phyloP scores from a whole-genome alignment of 1,140 invertebrate genomes.

The Lepidostoma basale region DNA sequence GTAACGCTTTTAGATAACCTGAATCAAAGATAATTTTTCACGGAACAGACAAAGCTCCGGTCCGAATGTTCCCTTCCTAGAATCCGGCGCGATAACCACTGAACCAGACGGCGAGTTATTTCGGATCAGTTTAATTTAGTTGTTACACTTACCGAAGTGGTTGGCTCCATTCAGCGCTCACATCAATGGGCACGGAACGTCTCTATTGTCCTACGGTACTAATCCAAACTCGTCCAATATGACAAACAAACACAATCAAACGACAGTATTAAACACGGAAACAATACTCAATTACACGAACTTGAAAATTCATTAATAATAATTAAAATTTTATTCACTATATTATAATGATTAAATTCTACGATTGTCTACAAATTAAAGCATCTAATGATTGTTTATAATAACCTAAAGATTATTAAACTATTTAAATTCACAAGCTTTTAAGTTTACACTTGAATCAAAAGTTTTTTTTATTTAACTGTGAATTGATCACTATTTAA shows the following conservation, averaged over 20 bases:
- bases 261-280: background rate
- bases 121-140: too few relatives aligned
- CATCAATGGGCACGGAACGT: background rate
- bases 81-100: too few relatives aligned
- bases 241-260: background rate
- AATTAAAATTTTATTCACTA: background rate
- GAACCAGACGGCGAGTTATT: too few relatives aligned
- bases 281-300: background rate
- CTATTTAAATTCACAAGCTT: too few relatives aligned
- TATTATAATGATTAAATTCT: background rate
- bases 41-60: background rate
- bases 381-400: too few relatives aligned
- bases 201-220: background rate
- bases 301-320: background rate
- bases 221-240: background rate
- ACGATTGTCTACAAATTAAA: background rate
- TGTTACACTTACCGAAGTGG: slow-evolving; percentile 11
- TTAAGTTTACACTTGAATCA: too few relatives aligned
- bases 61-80: too few relatives aligned
- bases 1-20: too few relatives aligned
- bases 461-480: too few relatives aligned
- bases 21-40: too few relatives aligned
- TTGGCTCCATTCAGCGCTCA: slow-evolving; percentile 12
- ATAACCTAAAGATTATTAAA: too few relatives aligned
- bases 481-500: too few relatives aligned